Evolutionary conservation across 2,888 invertebrate species (phyloP), one percentile per base, ranked within the genome.

Genomic region (Sarcophaga variegata): DNA sequence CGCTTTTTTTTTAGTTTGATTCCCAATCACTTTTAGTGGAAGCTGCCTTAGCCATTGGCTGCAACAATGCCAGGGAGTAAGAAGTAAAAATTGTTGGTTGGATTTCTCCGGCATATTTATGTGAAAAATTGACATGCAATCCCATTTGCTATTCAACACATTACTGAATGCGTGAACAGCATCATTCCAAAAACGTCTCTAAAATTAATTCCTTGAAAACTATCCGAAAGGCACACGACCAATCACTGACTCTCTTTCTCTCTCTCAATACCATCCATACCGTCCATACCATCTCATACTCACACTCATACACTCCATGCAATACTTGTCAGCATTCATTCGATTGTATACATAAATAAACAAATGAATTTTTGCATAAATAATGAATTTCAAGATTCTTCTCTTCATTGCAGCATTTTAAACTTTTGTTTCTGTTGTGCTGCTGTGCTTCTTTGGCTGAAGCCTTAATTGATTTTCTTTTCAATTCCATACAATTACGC

Each of bases 221-320:
- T 79, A 82, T 79, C 47, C 69, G 54, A 81, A 84, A 84, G 87
- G 87, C 87, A 84, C 87, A 87, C 87, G 87, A 87, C 87, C 87
- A 87, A 81, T 79, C 79, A 79, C 81, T 47, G n/a, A 54, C 74
- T 74, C 25, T 59, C 60, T 54, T 5, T 14, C 17, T 17, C 37
- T 37, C 8, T 37, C 37, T 47, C 27, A 49, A 22, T 37, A 66
- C 25, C 63, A 49, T 60, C 27, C 72, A n/a, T n/a, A n/a, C n/a
- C n/a, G n/a, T 49, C 22, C 67, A 75, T 81, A 37, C 69, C 37
- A 37, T 66, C 66, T 66, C 37, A 75, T 17, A 8, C 70, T 62
- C 70, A 22, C 47, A 54, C 60, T 4, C 63, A 81, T 27, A 11
- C 2, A 25, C 70, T 14, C 64, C 11, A 67, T 37, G 4, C n/a